A percentile compares a stretch with the other conserved stretches of the same genome.
These are phyloP conservation scores for Oncorhynchus mykiss DNA, from an alignment of 2,113 vertebrate species.

Conservation along the genomic window DNA sequence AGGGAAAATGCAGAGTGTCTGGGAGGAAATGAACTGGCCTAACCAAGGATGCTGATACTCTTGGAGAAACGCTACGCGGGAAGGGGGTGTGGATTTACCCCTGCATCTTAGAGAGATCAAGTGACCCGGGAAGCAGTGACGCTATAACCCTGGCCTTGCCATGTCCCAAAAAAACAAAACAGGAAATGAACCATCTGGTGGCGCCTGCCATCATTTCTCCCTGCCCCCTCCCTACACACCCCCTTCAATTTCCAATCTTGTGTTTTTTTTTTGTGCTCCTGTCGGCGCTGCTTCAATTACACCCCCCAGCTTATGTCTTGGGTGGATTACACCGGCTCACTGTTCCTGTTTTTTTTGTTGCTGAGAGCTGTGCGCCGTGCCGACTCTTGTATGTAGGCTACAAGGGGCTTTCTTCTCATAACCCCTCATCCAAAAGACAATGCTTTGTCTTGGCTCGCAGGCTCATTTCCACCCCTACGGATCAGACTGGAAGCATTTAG, in stretches of 20 bases:
- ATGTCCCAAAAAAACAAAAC: slow-evolving; percentile 24
- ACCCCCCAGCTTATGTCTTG: slow-evolving; percentile 70
- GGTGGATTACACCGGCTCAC: slow-evolving; percentile 64
- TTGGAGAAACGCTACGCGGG: slow-evolving; percentile 10
- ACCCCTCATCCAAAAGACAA: slow-evolving; percentile 60
- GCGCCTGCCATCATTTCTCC: slow-evolving; percentile 29
- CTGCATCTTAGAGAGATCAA: slow-evolving; percentile 36
- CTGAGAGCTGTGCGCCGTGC: slow-evolving; percentile 38
- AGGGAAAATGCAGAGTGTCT: slow-evolving; percentile 8
- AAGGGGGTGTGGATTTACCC: slow-evolving; percentile 33
- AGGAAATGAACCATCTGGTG: slow-evolving; percentile 67
- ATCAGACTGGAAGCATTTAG: slow-evolving; percentile 37
- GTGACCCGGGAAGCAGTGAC: slow-evolving; percentile 46
- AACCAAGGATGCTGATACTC: no score
- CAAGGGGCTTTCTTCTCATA: slow-evolving; percentile 57
- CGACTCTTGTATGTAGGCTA: slow-evolving; percentile 61
- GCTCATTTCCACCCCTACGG: slow-evolving; percentile 48
- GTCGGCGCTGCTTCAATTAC: slow-evolving; percentile 69
- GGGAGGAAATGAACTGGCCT: no score
- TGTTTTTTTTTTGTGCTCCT: slow-evolving; percentile 60
- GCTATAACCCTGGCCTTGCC: slow-evolving; percentile 49
- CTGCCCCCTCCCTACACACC: slow-evolving; percentile 29
- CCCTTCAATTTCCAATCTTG: slow-evolving; percentile 53
- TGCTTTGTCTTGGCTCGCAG: slow-evolving; percentile 51
- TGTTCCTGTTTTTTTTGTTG: slow-evolving; percentile 33